Evolutionary conservation across 2,113 vertebrate species (phyloP).

Genomic region (Syngnathus scovelli): DNA sequence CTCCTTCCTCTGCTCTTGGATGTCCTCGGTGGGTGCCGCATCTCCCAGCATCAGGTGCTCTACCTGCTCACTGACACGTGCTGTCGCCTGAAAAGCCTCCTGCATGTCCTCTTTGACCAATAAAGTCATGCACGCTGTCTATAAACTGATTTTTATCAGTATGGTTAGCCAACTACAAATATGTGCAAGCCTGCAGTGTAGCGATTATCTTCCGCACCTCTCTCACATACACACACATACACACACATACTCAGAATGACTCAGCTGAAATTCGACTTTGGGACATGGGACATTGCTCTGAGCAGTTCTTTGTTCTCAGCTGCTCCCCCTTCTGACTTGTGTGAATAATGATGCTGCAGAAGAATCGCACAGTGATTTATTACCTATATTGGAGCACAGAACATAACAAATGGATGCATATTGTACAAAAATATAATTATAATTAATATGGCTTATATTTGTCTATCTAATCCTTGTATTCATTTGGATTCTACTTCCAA

Average conservation of each 20-base stretch:
- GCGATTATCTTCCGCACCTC: conserved; percentile 1
- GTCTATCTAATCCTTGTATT: too few relatives aligned
- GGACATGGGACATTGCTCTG: conserved; percentile 40
- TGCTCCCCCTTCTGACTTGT: conserved; percentile 41
- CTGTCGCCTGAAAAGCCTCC: background rate
- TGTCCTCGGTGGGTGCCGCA: conserved; percentile 44
- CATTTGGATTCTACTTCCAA: background rate
- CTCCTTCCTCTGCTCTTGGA: conserved; percentile 21
- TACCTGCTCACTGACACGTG: conserved; percentile 48
- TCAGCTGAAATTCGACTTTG: conserved; percentile 61
- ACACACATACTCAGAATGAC: conserved; percentile 34
- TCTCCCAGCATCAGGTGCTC: conserved; percentile 49
- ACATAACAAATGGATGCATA: background rate
- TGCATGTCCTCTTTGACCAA: background rate
- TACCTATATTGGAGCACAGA: background rate
- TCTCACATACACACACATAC: conserved; percentile 4
- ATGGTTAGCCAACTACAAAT: background rate
- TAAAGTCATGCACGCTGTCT: too few relatives aligned
- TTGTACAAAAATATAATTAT: too few relatives aligned
- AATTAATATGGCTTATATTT: too few relatives aligned
- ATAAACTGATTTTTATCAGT: background rate
- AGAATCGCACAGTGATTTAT: background rate
- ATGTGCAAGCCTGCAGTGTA: background rate
- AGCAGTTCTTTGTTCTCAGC: conserved; percentile 9
- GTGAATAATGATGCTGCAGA: conserved; percentile 15